Base-by-base conservation (phyloP, 2,888 invertebrate species). In the Amphipoea lucens region DNA sequence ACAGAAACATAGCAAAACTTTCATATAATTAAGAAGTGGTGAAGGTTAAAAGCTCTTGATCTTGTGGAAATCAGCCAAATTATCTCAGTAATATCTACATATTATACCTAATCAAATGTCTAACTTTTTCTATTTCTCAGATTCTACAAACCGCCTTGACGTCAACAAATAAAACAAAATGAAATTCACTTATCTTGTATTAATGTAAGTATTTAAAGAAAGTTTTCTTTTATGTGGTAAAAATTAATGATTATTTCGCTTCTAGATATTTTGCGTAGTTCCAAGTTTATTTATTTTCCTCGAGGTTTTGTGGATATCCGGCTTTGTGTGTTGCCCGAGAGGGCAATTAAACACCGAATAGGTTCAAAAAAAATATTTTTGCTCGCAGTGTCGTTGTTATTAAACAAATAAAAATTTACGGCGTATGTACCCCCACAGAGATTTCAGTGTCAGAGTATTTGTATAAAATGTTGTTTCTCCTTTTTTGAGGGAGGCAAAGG, bases 381-480 rank as follows among this genome's bases (percentile, higher is more conserved):
- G n/a, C 23, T 51, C 1, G 40, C 73, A 60, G 29, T 74, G 62
- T 70, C 54, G 40, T 29, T 71, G 51, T 71, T 72, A 72, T 78
- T 74, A 74, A 73, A 54, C 60, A 79, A 82, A 82, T 79, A 84
- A 66, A 65, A 73, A 78, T 54, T 40, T 79, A 74, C 45, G 65
- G 20, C 51, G 29, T 62, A 78, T 65, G 5, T 51, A 45, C 5
- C 42, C 60, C 84, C 45, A 62, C 45, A 79, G 82, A 84, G 84
- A 82, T 66, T 74, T 78, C 51, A 69, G 54, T 73, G 68, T 36
- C 68, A 76, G 29, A 17, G 20, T 57, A 29, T 57, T 42, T 40
- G 60, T 65, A 65, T 40, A 65, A 45, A 66, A 42, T 45, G 23
- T 36, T 54, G 29, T 23, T 45, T 7, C 14, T 67, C 23, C 1